Percentiles rank a stretch among this genome's conserved stretches.
Conservation (phyloP, 2,113 vertebrate species). For the Paramormyrops kingsleyae region DNA sequence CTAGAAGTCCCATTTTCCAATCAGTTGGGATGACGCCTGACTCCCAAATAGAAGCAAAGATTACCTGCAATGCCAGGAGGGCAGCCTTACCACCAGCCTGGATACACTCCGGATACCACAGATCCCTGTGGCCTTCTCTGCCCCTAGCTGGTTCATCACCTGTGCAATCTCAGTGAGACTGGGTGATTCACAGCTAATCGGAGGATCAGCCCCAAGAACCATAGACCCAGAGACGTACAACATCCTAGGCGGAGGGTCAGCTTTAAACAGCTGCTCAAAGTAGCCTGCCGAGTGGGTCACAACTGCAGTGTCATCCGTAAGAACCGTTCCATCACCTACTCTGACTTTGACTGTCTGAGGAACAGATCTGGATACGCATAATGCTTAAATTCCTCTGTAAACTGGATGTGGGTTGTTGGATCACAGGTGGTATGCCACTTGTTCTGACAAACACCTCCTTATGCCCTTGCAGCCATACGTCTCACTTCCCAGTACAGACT, state of each 20-base stretch:
- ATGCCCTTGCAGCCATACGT: not conserved
- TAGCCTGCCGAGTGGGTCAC: not conserved
- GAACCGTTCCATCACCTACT: not conserved
- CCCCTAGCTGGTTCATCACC: not conserved
- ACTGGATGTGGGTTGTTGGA: not conserved
- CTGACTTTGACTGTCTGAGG: not conserved
- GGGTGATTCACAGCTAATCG: not conserved
- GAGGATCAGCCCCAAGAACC: not conserved
- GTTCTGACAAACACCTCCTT: not conserved
- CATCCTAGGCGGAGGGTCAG: not conserved
- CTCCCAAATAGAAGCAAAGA: no score
- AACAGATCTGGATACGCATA: not conserved
- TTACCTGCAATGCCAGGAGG: no score
- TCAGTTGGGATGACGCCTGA: no score
- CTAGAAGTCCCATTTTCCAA: no score
- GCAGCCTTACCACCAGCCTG: no score
- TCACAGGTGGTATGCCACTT: not conserved
- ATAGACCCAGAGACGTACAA: not conserved
- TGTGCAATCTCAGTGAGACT: no score
- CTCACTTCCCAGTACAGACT: not conserved
- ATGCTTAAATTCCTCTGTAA: not conserved
- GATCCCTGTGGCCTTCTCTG: not conserved
- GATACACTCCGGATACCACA: not conserved
- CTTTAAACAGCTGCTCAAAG: not conserved
- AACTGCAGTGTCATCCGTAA: not conserved